Conservation (phyloP, 2,797 vertebrate species). For the Ceyx erithaca region DNA sequence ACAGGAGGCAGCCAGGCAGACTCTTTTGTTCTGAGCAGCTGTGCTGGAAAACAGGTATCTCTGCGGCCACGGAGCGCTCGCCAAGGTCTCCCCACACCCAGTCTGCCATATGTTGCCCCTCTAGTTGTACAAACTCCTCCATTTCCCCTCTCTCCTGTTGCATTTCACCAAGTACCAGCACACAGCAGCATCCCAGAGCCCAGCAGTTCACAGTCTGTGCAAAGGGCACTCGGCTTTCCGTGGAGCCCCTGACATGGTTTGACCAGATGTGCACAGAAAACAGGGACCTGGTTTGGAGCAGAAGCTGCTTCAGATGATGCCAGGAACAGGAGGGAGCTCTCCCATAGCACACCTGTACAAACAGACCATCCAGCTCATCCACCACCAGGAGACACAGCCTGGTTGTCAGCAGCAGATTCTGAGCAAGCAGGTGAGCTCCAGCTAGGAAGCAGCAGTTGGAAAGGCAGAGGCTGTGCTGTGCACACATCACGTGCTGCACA, state of each 20-base stretch:
- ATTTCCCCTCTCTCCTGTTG: constrained; percentile 57
- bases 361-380: no score
- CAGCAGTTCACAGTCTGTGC: accelerated
- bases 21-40: constrained; percentile 65
- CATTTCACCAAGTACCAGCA: constrained; percentile 30
- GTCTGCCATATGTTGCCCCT: constrained; percentile 56
- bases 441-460: no score
- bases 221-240: background rate
- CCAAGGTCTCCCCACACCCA: constrained; percentile 36
- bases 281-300: background rate
- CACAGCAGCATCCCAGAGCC: background rate
- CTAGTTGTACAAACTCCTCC: constrained; percentile 39
- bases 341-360: no score
- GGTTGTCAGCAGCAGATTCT: no score
- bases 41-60: constrained; percentile 61
- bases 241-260: background rate
- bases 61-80: constrained; percentile 28
- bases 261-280: background rate
- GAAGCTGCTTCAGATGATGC: no score
- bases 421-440: no score
- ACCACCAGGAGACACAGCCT: no score
- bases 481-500: no score
- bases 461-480: no score
- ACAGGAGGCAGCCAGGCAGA: background rate
- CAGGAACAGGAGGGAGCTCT: no score